Evolutionary conservation across 2,797 vertebrate species (phyloP), one percentile per base, ranked within the genome.

Genomic region (Acanthiza pusilla): DNA sequence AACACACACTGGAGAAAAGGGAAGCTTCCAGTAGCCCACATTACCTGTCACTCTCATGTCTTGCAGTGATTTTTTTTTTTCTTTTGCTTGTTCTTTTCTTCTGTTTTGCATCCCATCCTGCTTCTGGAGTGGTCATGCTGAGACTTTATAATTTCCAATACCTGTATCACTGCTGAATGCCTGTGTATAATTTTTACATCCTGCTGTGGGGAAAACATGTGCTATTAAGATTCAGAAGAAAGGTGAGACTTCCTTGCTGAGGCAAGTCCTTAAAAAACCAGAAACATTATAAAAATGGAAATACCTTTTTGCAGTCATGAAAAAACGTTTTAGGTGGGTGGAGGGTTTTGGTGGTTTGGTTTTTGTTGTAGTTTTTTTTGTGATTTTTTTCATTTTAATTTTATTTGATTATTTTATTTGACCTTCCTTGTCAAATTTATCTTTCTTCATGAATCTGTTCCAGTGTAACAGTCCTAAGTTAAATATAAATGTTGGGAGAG

Each of bases 171-270:
- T 92, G 45, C 58, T 88, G 70, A 94, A 88, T 94, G 54, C 30
- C 55, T 57, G 60, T 29, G 21, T 68, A 16, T 88, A 54, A 89
- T 61, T 92, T 95, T 95, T 78, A 20, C 79, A 83, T 43, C 77
- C 80, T 81, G 47, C 88, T 96, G 92, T 84, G 85, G 66, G 76
- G 40, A 94, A 94, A 96, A 43, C 32, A 57, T 62, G 20, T 40
- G 27, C 73, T 89, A n/a, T 88, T 92, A 89, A 85, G 27, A 82
- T 58, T 72, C 13, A 84, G 67, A 74, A 63, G 34, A 61, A 75
- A 84, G 61, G 42, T 57, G 75, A 89, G 16, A 45, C 16, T 86
- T 93, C 42, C 58, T 90, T 92, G 58, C 40, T 88, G 66, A 36
- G 32, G 15, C 50, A 92, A 81, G 50, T 29, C 29, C 40, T 76